phyloP scores from a whole-genome alignment of 2,113 vertebrate genomes.

The Apaloderma vittatum region DNA sequence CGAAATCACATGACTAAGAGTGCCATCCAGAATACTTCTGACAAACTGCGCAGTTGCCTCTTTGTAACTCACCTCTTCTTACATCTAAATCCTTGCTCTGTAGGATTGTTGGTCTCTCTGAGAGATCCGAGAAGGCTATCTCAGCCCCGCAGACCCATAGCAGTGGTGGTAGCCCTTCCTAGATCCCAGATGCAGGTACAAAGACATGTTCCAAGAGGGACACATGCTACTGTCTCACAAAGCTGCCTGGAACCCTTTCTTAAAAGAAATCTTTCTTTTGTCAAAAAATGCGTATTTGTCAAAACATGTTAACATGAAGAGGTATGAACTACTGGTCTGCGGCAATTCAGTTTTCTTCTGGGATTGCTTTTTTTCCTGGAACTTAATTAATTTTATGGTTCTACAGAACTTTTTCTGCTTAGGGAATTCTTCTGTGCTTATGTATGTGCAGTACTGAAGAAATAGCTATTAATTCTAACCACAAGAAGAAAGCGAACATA shows the following conservation, averaged over 20 bases:
- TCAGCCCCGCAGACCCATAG: too few relatives aligned
- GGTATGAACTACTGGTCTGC: neutral
- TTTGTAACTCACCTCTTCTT: neutral
- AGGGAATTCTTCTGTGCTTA: neutral
- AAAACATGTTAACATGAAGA: neutral
- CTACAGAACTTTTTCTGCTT: neutral
- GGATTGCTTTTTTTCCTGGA: neutral
- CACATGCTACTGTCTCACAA: neutral
- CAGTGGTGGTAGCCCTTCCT: accelerated
- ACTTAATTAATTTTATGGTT: neutral
- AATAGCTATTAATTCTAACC: neutral
- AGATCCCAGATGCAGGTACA: neutral
- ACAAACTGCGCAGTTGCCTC: neutral
- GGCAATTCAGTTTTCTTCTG: neutral
- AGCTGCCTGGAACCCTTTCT: neutral
- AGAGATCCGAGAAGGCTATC: neutral
- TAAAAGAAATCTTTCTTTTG: neutral
- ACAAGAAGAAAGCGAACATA: neutral
- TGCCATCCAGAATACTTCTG: neutral
- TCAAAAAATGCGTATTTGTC: neutral
- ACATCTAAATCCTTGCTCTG: neutral
- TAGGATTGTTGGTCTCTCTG: neutral
- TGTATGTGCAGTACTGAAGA: neutral
- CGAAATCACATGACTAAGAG: neutral
- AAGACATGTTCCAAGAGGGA: neutral